Conservation (phyloP, 2,113 vertebrate genomes). For the Albula goreensis region DNA sequence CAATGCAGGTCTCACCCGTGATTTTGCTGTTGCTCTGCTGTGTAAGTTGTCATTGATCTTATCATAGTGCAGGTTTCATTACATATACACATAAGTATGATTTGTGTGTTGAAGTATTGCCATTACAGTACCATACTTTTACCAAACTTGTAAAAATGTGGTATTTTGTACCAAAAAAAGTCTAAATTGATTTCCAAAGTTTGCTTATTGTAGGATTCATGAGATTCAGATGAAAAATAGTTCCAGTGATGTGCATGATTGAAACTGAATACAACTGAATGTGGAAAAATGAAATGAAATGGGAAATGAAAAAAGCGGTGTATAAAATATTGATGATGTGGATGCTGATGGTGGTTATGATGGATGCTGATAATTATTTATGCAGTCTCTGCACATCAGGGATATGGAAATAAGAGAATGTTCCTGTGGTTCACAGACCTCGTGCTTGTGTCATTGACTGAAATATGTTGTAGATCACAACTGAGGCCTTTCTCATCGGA, state of each 20-base stretch:
- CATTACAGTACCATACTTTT: not conserved
- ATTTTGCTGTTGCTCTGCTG: slow-evolving; percentile 54
- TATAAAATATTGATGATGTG: not conserved
- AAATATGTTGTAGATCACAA: slow-evolving; percentile 23
- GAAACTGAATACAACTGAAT: not conserved
- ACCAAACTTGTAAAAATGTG: not conserved
- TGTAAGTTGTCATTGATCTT: slow-evolving; percentile 56
- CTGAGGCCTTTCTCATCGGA: slow-evolving; percentile 26
- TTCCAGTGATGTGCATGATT: not conserved
- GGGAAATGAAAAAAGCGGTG: not conserved
- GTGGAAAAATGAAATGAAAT: not conserved
- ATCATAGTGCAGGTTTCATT: not conserved
- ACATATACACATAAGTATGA: not conserved
- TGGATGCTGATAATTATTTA: not conserved
- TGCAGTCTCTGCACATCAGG: not conserved
- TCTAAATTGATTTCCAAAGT: not conserved
- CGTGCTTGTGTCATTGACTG: not conserved
- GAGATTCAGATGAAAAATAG: not conserved
- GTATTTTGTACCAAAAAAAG: too few relatives aligned
- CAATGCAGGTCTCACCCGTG: slow-evolving; percentile 52
- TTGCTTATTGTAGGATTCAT: not conserved
- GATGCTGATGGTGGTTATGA: too few relatives aligned
- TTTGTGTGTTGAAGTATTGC: not conserved
- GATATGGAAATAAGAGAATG: not conserved
- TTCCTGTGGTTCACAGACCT: not conserved